Evolutionary conservation across 1,140 invertebrate genomes (phyloP), one percentile per base, ranked within the genome.

Genomic region (Gryon sp.): DNA sequence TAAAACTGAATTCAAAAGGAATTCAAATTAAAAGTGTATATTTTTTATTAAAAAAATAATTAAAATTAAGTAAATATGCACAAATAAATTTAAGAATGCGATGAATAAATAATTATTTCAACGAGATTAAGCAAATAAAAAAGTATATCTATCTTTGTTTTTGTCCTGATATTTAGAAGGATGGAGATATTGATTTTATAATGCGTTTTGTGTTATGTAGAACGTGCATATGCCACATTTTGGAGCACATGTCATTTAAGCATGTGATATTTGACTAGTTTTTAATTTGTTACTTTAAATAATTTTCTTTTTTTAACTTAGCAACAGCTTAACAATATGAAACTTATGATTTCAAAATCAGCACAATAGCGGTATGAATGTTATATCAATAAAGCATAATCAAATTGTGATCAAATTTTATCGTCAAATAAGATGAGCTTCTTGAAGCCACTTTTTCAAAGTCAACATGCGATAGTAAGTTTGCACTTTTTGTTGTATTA

Each of bases 281-380:
- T 28, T 26, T 26, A 5, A 2, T 36, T 63, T 52, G 46, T 26
- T 65, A 43, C 60, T 65, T 52, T 65, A 65, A 65, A 65, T 65
- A 65, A 43, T 65, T 43, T 40, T 34, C 7, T 41, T 46, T 15
- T 22, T 65, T 53, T 53, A 18, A 4, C 36, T 43, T 65, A 14
- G 38, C 32, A 34, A 65, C 8, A 50, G 20, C n/a, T 14, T 36
- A 3, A 32, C 36, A 50, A 41, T 63, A 52, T 52, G 43, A 24
- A 63, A 8, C 6, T 30, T 6, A n/a, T 2, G 9, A 8, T 48
- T 62, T 28, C 15, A 62, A 38, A 50, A 26, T 15, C 1, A 32
- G 2, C 16, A 4, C 41, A 18, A 4, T 12, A 18, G 8, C 14
- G 19, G 20, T 52, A 52, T 43, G 19, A 6, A 43, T 52, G 14